These are phyloP conservation scores for Edolisoma coerulescens DNA, from an alignment of 2,113 vertebrate species.

Conservation along the genomic window DNA sequence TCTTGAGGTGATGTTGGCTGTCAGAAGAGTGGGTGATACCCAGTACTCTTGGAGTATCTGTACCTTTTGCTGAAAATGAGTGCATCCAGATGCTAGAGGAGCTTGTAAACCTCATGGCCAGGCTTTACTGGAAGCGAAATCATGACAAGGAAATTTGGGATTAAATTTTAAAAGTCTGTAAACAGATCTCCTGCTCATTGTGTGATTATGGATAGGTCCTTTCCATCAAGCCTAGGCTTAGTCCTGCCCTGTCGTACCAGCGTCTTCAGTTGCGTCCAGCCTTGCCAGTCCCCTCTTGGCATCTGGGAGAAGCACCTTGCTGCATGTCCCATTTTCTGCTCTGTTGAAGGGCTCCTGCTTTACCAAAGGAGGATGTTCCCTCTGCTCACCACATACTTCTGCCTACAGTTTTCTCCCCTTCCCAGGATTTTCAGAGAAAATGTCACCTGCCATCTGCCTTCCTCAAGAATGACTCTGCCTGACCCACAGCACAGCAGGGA, in stretches of 20 bases:
- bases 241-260: rapidly evolving
- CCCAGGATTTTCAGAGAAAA: neutral
- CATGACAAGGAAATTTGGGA: neutral
- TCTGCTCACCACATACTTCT: neutral
- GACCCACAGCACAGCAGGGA: neutral
- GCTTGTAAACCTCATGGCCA: neutral
- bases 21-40: neutral
- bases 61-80: neutral
- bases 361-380: neutral
- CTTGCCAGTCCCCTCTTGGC: neutral
- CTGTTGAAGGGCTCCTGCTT: neutral
- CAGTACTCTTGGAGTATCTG: neutral
- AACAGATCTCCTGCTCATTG: neutral
- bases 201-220: neutral
- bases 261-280: neutral
- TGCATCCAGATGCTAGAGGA: neutral
- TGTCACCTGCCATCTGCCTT: neutral
- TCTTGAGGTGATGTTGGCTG: neutral
- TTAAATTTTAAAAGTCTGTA: neutral
- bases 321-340: neutral
- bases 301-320: neutral
- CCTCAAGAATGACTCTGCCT: neutral
- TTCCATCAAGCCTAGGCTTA: neutral
- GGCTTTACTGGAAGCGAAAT: neutral
- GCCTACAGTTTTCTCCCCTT: neutral